phyloP scores from a whole-genome alignment of 1,140 invertebrate genomes.

The Aethina tumida region DNA sequence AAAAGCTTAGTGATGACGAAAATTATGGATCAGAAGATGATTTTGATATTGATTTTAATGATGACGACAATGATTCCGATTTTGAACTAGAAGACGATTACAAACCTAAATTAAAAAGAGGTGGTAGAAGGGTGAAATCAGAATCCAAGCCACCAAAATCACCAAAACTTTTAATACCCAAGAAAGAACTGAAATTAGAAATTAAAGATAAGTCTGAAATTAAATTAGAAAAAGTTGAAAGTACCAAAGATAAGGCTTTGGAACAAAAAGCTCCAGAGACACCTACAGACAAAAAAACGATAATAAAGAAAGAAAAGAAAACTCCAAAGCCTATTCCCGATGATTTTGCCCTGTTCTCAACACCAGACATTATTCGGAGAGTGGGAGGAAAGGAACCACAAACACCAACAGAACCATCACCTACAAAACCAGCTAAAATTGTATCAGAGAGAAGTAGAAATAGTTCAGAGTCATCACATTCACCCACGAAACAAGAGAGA shows the following conservation, averaged over 20 bases:
- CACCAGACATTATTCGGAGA: slow-evolving; percentile 65
- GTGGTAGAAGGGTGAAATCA: slow-evolving; percentile 4
- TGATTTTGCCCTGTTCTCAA: slow-evolving; percentile 61
- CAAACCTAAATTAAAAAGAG: slow-evolving; percentile 16
- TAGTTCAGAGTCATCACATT: slow-evolving; percentile 11
- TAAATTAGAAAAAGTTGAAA: slow-evolving; percentile 16
- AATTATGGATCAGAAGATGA: slow-evolving; percentile 15
- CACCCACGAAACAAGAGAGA: slow-evolving; percentile 14
- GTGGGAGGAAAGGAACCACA: slow-evolving; percentile 43
- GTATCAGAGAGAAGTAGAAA: slow-evolving; percentile 24
- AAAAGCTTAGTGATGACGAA: slow-evolving; percentile 16
- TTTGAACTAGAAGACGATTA: slow-evolving; percentile 35
- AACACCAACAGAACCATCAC: slow-evolving; percentile 29
- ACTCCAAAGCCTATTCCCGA: slow-evolving; percentile 49
- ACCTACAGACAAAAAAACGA: slow-evolving; percentile 9
- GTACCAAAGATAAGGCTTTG: slow-evolving; percentile 2
- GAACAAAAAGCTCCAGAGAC: slow-evolving; percentile 4
- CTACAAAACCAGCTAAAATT: slow-evolving; percentile 30
- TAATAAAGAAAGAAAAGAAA: slow-evolving; percentile 59
- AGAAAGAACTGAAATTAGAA: slow-evolving; percentile 12
- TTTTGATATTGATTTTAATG: slow-evolving; percentile 19
- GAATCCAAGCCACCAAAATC: slow-evolving; percentile 18
- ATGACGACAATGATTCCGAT: slow-evolving; percentile 32
- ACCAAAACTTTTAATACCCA: slow-evolving; percentile 14
- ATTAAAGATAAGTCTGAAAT: slow-evolving; percentile 8